Evolutionary conservation across 2,113 vertebrate species (phyloP), one percentile per base, ranked within the genome.

Genomic region (Mustelus asterias): DNA sequence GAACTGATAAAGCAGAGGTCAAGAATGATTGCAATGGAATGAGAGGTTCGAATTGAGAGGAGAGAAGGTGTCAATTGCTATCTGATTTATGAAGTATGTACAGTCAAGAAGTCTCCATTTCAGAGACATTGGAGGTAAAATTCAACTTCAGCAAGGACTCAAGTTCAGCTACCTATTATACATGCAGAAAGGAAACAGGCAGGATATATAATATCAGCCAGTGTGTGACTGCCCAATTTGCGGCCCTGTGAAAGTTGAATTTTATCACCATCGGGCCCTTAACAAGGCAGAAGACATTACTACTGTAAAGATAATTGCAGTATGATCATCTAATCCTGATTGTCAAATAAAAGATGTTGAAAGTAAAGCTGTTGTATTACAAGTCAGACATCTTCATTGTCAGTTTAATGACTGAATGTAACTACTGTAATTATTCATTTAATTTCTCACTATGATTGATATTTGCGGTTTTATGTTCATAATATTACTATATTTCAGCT

Each of bases 401-500:
- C 94, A 95, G 94, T 72, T 72, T 95, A 72, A 72, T 95, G 94
- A 65, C 89, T 92, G 88, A 60, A 54, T 94, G 44, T 94, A 94
- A 94, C 92, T 70, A 72, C 94, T 44, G 44, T 95, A 90, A 90
- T 90, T 90, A 48, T 70, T 72, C 94, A 72, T 69, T 95, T 70
- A 95, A 72, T 95, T 72, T 72, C 69, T 95, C 67, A 54, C 67
- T n/a, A 48, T 95, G 94, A 95, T 95, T 95, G 94, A 95, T 95
- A 95, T 95, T 72, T 72, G 94, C 44, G 67, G 44, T 95, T 95
- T 95, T 69, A 95, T 48, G 94, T 95, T 95, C 94, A 95, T 48
- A 95, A 54, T 72, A 72, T 95, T 95, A 72, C 94, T 72, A 48
- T 72, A 48, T 67, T 70, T 95, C 67, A 72, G 41, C 67, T 72